Evolutionary conservation across 2,797 vertebrate genomes (phyloP), one percentile per base, ranked within the genome.

Genomic region (Molossus molossus): DNA sequence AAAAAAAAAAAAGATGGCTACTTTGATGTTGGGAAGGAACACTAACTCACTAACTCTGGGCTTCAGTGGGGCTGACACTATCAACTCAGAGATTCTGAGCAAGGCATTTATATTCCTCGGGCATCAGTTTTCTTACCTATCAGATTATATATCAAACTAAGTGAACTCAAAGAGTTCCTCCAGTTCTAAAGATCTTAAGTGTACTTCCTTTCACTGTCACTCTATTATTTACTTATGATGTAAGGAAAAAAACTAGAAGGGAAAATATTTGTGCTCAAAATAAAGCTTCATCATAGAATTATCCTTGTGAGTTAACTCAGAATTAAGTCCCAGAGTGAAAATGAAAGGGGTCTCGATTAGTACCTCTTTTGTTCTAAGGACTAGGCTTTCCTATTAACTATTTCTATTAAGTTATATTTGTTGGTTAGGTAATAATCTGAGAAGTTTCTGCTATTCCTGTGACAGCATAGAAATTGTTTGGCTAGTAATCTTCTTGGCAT

Each of bases 321-420:
- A 60, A 29, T 53, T 77, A 93, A 21, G 50, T 58, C 27, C 48
- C 53, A 53, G 87, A 95, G 79, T 64, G 73, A 20, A 57, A 76
- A 18, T 84, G 23, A 90, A 90, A 92, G 76, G 60, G 23, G 27
- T 50, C 40, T 90, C 20, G 4, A 14, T 95, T 75, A 33, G 9
- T 15, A 86, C 33, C 14, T 79, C 23, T 92, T 91, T 95, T 21
- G 57, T 81, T 87, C 58, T 81, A 80, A 94, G 27, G 5, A 62
- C 60, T 88, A 92, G 65, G 17, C 29, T 50, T 57, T 92, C 53
- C 45, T 48, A 21, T 75, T 87, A 85, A 82, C 70, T 82, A 18
- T 72, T 95, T 82, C 27, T 87, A 0, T 79, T 90, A 57, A 94
- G 55, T 60, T 90, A 9, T 82, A 57, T 94, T 95, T 97, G 60